A percentile compares a stretch with the other conserved stretches of the same genome.
phyloP scores from a whole-genome alignment of 1,140 invertebrate species.

The Microplitis mediator region DNA sequence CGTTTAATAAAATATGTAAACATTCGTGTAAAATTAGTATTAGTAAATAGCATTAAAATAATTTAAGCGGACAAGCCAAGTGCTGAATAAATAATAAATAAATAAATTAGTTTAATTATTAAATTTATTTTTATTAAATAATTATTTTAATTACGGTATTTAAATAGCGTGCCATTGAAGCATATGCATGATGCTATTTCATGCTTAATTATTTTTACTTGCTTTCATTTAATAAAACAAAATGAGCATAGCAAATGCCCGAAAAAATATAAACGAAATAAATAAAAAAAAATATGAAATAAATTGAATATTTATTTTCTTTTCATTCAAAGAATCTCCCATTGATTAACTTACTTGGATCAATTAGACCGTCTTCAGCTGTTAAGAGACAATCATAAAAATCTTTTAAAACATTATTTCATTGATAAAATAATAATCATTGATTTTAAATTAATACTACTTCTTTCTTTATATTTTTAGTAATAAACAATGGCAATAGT shows the following conservation, averaged over 20 bases:
- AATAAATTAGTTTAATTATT: neutral
- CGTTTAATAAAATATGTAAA: too few relatives aligned
- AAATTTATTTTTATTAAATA: neutral
- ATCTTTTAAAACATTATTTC: conserved; percentile 12
- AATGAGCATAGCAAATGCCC: neutral
- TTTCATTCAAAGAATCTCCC: conserved; percentile 50
- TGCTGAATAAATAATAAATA: too few relatives aligned
- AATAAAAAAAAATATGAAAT: conserved; percentile 31
- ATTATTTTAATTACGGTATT: neutral
- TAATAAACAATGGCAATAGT: too few relatives aligned
- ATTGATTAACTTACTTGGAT: conserved; percentile 61
- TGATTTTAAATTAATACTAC: conserved; percentile 4
- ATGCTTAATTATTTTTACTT: neutral
- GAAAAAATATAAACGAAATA: conserved; percentile 17
- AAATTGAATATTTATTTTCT: conserved; percentile 43
- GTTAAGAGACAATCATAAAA: conserved; percentile 59
- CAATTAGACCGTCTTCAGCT: conserved; percentile 56
- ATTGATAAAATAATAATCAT: neutral
- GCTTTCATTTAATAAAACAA: neutral
- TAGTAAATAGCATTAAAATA: too few relatives aligned
- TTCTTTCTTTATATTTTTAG: neutral
- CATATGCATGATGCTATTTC: neutral
- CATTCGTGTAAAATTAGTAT: too few relatives aligned
- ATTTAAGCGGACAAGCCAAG: too few relatives aligned
- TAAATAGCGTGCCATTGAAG: neutral